Conservation (phyloP, 2,888 invertebrate species). For the Eupithecia centaureata region DNA sequence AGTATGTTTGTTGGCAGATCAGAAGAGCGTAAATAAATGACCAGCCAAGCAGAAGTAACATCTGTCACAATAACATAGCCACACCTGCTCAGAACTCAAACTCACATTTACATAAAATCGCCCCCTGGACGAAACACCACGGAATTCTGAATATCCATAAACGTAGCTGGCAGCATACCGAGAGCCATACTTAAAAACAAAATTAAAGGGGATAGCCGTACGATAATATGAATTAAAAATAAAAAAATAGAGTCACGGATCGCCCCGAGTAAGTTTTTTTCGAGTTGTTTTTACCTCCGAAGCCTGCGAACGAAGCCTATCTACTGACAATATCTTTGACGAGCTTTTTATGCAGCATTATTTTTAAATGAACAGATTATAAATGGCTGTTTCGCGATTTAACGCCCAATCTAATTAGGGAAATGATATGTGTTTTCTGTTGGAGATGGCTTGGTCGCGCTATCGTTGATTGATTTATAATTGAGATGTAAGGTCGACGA, state of each 20-base stretch:
- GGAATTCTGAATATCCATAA: slow-evolving; percentile 83
- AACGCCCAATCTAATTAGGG: slow-evolving; percentile 84
- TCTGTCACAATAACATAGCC: slow-evolving; percentile 72
- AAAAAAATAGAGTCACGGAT: slow-evolving; percentile 84
- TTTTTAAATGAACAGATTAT: slow-evolving; percentile 84
- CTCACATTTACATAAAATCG: slow-evolving; percentile 79
- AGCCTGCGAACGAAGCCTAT: slow-evolving; percentile 80
- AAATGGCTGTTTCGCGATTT: slow-evolving; percentile 83
- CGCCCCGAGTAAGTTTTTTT: slow-evolving; percentile 81
- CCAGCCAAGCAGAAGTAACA: slow-evolving; percentile 46
- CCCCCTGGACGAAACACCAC: slow-evolving; percentile 72
- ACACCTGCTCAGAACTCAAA: slow-evolving; percentile 57
- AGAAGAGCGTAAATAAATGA: slow-evolving; percentile 30
- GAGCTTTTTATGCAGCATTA: slow-evolving; percentile 82
- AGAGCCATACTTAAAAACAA: slow-evolving; percentile 83
- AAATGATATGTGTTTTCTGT: slow-evolving; percentile 82
- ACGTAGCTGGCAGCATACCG: slow-evolving; percentile 82
- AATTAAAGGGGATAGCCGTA: slow-evolving; percentile 84
- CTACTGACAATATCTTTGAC: slow-evolving; percentile 84
- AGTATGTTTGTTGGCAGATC: slow-evolving; percentile 3
- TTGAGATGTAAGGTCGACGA: slow-evolving; percentile 43
- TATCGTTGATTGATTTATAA: slow-evolving; percentile 74
- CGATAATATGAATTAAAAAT: slow-evolving; percentile 85
- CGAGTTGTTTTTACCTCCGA: slow-evolving; percentile 68
- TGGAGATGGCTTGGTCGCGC: slow-evolving; percentile 59